Evolutionary conservation across 2,797 vertebrate genomes (phyloP), one percentile per base, ranked within the genome.

Genomic region (Odontamblyopus rebecca): DNA sequence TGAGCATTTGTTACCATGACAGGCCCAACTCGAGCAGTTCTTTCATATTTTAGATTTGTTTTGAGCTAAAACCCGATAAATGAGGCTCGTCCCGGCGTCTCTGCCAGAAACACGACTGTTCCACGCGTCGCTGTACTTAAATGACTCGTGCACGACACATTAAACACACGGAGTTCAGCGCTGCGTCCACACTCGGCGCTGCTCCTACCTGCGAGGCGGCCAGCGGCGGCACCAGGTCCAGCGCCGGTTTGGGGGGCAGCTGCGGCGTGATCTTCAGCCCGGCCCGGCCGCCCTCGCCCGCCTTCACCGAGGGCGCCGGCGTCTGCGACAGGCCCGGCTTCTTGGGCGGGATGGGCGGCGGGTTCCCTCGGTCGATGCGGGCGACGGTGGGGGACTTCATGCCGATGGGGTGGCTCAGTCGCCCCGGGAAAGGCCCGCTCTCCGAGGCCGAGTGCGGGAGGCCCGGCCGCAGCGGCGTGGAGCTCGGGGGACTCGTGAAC

Each of bases 331-430:
- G 96, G 91, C 98, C 98, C 75, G 98, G 98, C 80, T 99, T 99
- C 94, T 99, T 99, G 79, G 98, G 98, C 84, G 98, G 98, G 88
- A 99, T 98, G 15, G 98, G 98, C 57, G 98, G 98, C 82, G 98
- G 98, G 85, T 98, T 98, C 85, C 98, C 97, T 89, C 98, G 92
- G 92, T 99, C 97, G 74, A 99, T 96, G 87, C 97, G 92, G 71
- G 96, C 93, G 75, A 92, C 94, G 0, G 94, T 93, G 1, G 97
- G 95, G 44, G 96, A 95, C 92, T 99, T 99, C 88, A 97, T 81
- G 84, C 94, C 93, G 29, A 94, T 94, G 32, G 93, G 92, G 71
- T 95, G 94, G 82, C 91, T 85, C 67, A 94, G 86, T 57, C 90
- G 94, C 78, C 95, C 93, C 68, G 96, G 89, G 0, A 96, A 95